Conservation (phyloP, 1,140 invertebrate genomes). For the Zaprionus inermis region DNA sequence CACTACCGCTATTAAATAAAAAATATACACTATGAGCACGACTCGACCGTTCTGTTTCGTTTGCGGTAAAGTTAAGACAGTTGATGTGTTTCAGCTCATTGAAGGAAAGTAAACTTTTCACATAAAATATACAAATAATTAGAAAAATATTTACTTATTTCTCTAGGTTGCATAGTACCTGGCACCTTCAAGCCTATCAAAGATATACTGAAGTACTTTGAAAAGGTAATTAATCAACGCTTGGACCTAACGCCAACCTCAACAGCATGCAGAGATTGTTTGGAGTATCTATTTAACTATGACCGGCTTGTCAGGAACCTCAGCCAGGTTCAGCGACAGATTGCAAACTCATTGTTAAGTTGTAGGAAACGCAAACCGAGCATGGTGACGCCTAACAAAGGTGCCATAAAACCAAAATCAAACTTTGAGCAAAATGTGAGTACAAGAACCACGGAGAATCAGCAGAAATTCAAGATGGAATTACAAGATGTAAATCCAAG, state of each 20-base stretch:
- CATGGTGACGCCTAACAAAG: conserved; percentile 26
- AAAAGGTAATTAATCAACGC: conserved; percentile 68
- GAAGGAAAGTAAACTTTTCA: conserved; percentile 39
- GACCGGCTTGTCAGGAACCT: conserved; percentile 65
- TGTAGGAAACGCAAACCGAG: conserved; percentile 49
- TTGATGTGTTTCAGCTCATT: conserved; percentile 68
- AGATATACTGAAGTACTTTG: conserved; percentile 68
- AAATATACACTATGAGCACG: conserved; percentile 47
- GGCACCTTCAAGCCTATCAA: conserved; percentile 73
- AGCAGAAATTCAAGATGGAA: background rate
- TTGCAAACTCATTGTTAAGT: conserved; percentile 56
- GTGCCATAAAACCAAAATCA: conserved; percentile 27
- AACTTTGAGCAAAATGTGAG: background rate
- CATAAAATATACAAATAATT: background rate
- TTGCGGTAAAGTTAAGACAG: conserved; percentile 64
- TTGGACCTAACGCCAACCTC: conserved; percentile 59
- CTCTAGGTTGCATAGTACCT: conserved; percentile 66
- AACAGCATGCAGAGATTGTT: conserved; percentile 57
- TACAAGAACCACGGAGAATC: background rate
- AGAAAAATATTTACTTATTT: conserved; percentile 10
- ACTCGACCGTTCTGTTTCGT: conserved; percentile 65
- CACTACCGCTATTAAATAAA: background rate
- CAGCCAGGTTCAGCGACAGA: conserved; percentile 67
- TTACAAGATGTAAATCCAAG: conserved; percentile 7
- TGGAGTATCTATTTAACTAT: conserved; percentile 69